These are phyloP conservation scores for Xerus rutilus DNA, from an alignment of 2,797 vertebrate species.

Conservation along the genomic window DNA sequence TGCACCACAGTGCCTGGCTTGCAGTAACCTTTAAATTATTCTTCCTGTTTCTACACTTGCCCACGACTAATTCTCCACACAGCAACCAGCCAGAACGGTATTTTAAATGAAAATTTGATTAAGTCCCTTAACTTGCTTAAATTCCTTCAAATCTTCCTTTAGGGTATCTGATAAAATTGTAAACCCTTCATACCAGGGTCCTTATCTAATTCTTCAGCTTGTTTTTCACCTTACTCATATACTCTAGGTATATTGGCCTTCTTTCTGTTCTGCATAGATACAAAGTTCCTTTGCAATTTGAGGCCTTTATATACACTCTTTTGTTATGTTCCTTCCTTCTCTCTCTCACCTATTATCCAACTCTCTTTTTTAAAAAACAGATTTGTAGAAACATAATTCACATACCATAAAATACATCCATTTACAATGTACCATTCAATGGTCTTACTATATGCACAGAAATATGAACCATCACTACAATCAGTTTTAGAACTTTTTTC, in stretches of 20 bases:
- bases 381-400: constrained; percentile 7
- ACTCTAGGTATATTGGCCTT: neutral
- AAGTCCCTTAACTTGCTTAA: neutral
- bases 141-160: neutral
- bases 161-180: neutral
- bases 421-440: neutral
- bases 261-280: neutral
- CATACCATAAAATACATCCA: neutral
- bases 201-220: neutral
- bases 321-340: neutral
- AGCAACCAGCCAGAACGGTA: neutral
- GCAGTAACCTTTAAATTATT: neutral
- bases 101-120: neutral
- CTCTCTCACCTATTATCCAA: neutral
- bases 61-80: neutral
- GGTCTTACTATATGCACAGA: neutral
- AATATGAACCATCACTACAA: neutral
- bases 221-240: neutral
- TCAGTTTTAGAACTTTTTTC: neutral
- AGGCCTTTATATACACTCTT: neutral
- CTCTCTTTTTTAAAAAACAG: neutral
- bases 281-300: neutral
- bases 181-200: neutral
- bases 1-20: too few species aligned
- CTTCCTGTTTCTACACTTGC: neutral